Percentiles rank a stretch among this genome's conserved stretches.
These are phyloP conservation scores for Macheiramphus alcinus DNA, from an alignment of 2,113 vertebrate genomes.

Conservation along the genomic window DNA sequence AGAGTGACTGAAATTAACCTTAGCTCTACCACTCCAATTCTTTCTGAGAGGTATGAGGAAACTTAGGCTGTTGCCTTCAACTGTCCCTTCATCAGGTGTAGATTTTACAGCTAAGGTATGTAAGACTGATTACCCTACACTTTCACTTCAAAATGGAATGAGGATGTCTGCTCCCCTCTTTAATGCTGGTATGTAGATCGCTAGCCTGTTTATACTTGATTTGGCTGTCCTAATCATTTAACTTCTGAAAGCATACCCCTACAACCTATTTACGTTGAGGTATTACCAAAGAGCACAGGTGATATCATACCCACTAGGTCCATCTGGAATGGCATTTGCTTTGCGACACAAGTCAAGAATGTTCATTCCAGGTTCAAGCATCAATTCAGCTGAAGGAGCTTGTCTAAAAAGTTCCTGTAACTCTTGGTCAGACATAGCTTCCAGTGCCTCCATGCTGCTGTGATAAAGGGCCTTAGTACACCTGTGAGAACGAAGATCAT, in stretches of 20 bases:
- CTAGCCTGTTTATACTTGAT: background rate
- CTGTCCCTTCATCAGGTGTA: background rate
- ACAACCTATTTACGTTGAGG: background rate
- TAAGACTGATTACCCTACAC: background rate
- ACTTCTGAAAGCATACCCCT: background rate
- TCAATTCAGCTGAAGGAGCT: conserved; percentile 86
- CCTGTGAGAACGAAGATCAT: conserved; percentile 63
- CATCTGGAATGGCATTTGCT: conserved; percentile 85
- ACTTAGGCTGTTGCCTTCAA: background rate
- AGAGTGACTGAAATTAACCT: background rate
- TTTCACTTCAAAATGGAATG: background rate
- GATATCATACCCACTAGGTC: conserved; percentile 84
- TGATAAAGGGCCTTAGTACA: conserved; percentile 88
- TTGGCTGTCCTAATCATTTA: background rate
- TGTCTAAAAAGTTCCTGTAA: conserved; percentile 89
- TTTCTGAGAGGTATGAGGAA: background rate
- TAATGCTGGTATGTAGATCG: background rate
- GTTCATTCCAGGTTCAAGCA: conserved; percentile 88
- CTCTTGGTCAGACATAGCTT: conserved; percentile 89
- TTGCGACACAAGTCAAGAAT: conserved; percentile 86
- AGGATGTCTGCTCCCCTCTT: background rate
- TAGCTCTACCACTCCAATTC: background rate
- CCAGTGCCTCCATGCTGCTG: conserved; percentile 81
- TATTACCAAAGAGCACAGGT: background rate
- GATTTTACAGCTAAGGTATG: background rate